Base-by-base conservation (phyloP, 2,888 invertebrate genomes). In the Habroteleia sp. region DNA sequence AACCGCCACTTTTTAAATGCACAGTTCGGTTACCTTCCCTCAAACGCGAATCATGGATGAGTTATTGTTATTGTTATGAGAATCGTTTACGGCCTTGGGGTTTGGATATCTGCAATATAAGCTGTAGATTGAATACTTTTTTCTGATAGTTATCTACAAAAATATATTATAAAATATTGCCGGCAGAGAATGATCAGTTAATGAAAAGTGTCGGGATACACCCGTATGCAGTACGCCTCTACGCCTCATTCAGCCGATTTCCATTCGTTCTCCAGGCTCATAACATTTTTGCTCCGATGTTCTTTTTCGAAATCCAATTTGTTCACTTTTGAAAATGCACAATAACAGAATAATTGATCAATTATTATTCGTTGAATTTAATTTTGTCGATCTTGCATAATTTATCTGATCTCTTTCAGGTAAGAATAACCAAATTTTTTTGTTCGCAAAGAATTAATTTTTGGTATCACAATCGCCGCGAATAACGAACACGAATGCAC, bases 11-110 rank as follows among this genome's bases (percentile, higher is more conserved):
- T 50, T 63, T 52, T 52, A 52, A 63, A 52, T 17, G 42, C 33
- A 23, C 63, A 25, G 41, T 41, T 41, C 41, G 13, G 39, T 20
- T 25, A 7, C 4, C 29, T 29, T 39, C 33, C 27, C 25, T 42
- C 39, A 44, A 46, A 46, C 46, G 31, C 8, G 14, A 33, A 50
- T 50, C 31, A 50, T 20, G 63, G 48, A 65, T 66, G 46, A 66
- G 16, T 63, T 63, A 63, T 52, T 63, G 46, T 66, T 66, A 66
- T 66, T 56, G 42, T 63, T 48, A 62, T 48, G 52, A 44, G 37
- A 33, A 44, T 54, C 35, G 44, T 17, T 39, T 16, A 20, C 37
- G 33, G 66, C 56, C 56, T 56, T 56, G 54, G 46, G 16, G 14
- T 56, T 56, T 33, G 46, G 39, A 66, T 66, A 56, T 52, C 33